phyloP scores from a whole-genome alignment of 2,113 vertebrate genomes.

The Brachirus orientalis region DNA sequence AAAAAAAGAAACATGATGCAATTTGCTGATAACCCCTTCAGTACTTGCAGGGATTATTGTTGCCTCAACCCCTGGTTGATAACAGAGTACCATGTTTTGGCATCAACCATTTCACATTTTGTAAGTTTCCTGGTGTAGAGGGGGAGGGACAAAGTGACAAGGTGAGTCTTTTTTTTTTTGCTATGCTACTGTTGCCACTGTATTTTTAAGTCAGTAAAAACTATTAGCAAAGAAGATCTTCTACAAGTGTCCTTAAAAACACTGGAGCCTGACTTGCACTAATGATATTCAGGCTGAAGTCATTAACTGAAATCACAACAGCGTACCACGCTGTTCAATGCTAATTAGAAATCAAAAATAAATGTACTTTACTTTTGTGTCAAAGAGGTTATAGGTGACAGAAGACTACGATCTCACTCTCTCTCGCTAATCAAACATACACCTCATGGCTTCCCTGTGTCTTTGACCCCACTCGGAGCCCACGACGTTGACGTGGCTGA shows the following conservation, averaged over 20 bases:
- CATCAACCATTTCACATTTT: conserved; percentile 18
- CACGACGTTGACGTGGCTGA: conserved; percentile 28
- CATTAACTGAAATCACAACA: conserved; percentile 5
- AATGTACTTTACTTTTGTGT: conserved; percentile 16
- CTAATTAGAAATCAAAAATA: conserved; percentile 21
- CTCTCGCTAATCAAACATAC: not conserved
- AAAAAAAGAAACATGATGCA: not conserved
- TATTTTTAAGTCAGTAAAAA: conserved; percentile 26
- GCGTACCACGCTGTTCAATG: not conserved
- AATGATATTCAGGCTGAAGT: too few species aligned
- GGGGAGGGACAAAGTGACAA: conserved; percentile 23
- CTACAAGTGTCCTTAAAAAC: conserved; percentile 15
- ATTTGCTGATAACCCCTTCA: conserved; percentile 4
- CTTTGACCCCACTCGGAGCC: conserved; percentile 57
- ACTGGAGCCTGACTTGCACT: too few species aligned
- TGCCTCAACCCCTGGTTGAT: conserved; percentile 19
- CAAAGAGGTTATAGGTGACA: conserved; percentile 13
- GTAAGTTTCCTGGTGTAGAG: conserved; percentile 25
- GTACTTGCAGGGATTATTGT: conserved; percentile 17
- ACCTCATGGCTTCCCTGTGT: conserved; percentile 54
- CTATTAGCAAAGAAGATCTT: conserved; percentile 21
- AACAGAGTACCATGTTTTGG: conserved; percentile 31
- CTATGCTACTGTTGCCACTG: conserved; percentile 31
- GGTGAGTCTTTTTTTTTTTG: conserved; percentile 15
- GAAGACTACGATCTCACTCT: not conserved